Evolutionary conservation across 1,140 invertebrate species (phyloP), one percentile per base, ranked within the genome.

Genomic region (Cotesia vestalis): DNA sequence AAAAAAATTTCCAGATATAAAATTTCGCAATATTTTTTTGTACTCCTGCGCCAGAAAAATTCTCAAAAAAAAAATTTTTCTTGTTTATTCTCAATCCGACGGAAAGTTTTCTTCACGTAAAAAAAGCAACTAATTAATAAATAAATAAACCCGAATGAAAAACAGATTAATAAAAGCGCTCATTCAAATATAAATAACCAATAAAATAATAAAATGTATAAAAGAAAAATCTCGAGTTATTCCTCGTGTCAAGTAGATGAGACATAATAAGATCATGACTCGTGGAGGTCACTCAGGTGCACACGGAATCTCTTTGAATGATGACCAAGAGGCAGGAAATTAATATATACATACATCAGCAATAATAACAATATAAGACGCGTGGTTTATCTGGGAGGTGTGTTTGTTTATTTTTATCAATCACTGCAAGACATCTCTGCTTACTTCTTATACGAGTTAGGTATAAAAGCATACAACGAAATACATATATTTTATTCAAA

Each of bases 321-420:
- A 46, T 8, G 40, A 46, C 11, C 40, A 46, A 46, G 63, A 38
- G 46, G 2, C 35, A 66, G 38, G 14, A 62, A 40, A 62, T 11
- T 36, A 12, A 62, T 27, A 62, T 36, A 62, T 17, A 62, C 4
- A 62, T 3, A 57, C 3, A 57, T 57, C 1, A 27, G 27, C 27
- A 27, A 40, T 36, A 5, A 20, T 60, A 4, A n/a, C 1, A 27
- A 27, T 27, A 59, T 59, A 27, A 59, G 14, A 27, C 57, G 20
- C 20, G 57, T 59, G 60, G 36, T 36, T 62, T 35, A 62, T 40
- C 36, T 36, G 35, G 38, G 63, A 52, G 63, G 63, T 66, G 63
- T 66, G 63, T 66, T 66, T 11, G 40, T 66, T 52, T 66, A 66
- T 66, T 66, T 66, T 66, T 66, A 27, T 59, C 57, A 27, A 17